Evolutionary conservation across 2,888 invertebrate genomes (phyloP).

Genomic region (Agrochola macilenta): DNA sequence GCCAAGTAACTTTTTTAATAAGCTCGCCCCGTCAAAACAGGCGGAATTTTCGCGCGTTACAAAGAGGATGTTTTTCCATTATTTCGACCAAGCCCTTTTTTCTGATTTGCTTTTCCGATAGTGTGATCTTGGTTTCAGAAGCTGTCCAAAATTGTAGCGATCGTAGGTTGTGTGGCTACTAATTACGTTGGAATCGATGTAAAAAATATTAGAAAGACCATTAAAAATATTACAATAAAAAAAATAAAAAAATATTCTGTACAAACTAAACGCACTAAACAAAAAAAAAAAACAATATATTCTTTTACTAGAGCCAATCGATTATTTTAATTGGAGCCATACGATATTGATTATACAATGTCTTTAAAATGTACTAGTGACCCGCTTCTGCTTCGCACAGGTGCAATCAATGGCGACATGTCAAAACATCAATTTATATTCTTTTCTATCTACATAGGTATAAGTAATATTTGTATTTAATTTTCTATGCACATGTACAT

Average conservation of each 20-base stretch:
- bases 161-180: neutral
- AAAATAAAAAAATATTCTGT: no score
- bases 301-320: no score
- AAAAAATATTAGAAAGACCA: neutral
- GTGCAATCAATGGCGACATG: no score
- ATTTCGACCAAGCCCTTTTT: slow-evolving; percentile 24
- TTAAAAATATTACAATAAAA: neutral
- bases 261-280: no score
- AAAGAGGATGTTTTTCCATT: slow-evolving; percentile 25
- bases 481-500: no score
- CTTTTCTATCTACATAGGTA: no score
- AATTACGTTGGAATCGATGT: neutral
- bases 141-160: slow-evolving; percentile 17
- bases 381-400: no score
- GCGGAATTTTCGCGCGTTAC: slow-evolving; percentile 14
- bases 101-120: slow-evolving; percentile 40
- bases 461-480: no score
- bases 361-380: neutral
- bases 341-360: neutral
- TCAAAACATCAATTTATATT: no score
- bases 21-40: slow-evolving; percentile 22
- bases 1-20: slow-evolving; percentile 34
- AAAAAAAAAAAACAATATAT: no score
- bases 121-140: slow-evolving; percentile 28
- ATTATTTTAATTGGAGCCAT: neutral